These are phyloP conservation scores for Chinchilla lanigera DNA, from an alignment of 2,113 vertebrate species.

Conservation along the genomic window DNA sequence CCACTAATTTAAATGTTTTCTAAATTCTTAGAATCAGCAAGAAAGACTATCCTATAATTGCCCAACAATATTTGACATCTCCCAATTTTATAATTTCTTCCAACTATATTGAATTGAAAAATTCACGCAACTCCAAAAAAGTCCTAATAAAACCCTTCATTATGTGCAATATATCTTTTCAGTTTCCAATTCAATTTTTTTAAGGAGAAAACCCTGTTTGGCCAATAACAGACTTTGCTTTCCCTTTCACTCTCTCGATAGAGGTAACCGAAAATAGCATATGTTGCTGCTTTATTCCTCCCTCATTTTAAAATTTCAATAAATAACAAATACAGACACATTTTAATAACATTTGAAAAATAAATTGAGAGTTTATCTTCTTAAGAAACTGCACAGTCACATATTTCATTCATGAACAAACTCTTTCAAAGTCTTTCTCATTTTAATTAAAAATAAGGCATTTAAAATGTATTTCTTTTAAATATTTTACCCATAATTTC, in stretches of 20 bases:
- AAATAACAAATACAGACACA: not conserved
- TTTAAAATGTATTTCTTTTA: constrained; percentile 46
- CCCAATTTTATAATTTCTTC: constrained; percentile 3
- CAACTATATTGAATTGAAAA: not conserved
- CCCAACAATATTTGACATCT: not conserved
- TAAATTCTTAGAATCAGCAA: not conserved
- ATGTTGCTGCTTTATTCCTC: not conserved
- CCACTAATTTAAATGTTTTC: not conserved
- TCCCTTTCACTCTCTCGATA: not conserved
- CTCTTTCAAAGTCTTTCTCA: constrained; percentile 18
- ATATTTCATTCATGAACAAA: constrained; percentile 41
- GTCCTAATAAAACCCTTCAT: constrained; percentile 15
- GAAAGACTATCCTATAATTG: not conserved
- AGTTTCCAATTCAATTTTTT: not conserved
- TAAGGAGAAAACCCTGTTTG: not conserved
- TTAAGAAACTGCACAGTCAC: not conserved
- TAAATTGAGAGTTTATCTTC: constrained; percentile 24
- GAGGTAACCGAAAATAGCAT: not conserved
- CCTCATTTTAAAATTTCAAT: constrained; percentile 24
- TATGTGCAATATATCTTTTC: not conserved
- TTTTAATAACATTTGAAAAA: not conserved
- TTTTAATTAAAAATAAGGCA: not conserved
- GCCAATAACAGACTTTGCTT: fast-evolving
- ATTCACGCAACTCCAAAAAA: not conserved
- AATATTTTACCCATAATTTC: constrained; percentile 3